phyloP scores from a whole-genome alignment of 2,113 vertebrate species.

The Percina caprodes region DNA sequence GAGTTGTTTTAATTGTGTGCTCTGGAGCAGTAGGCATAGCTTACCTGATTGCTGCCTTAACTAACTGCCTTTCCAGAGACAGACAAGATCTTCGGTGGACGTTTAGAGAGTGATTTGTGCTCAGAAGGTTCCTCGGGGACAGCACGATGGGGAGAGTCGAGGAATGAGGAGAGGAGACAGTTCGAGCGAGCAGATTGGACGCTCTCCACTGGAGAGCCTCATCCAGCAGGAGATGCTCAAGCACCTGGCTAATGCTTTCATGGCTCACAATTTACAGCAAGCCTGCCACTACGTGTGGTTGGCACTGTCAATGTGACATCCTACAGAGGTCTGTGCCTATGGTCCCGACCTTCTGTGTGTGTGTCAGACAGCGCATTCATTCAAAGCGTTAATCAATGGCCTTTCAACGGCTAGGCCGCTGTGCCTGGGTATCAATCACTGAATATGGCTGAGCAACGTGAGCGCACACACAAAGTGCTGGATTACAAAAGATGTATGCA shows the following conservation, averaged over 20 bases:
- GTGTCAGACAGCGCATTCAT: slow-evolving; percentile 60
- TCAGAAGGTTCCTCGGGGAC: slow-evolving; percentile 52
- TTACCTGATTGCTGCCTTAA: slow-evolving; percentile 74
- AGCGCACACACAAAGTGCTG: slow-evolving; percentile 40
- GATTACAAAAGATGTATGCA: slow-evolving; percentile 34
- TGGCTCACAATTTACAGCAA: slow-evolving; percentile 76
- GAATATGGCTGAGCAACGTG: slow-evolving; percentile 43
- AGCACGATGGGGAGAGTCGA: slow-evolving; percentile 24
- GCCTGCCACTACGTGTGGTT: slow-evolving; percentile 39
- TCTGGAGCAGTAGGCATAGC: slow-evolving; percentile 59
- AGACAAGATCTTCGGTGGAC: slow-evolving; percentile 62
- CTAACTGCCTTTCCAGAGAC: slow-evolving; percentile 67
- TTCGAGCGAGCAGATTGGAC: slow-evolving; percentile 63
- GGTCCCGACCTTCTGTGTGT: slow-evolving; percentile 72
- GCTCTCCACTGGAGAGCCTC: slow-evolving; percentile 57
- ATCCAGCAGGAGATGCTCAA: slow-evolving; percentile 64
- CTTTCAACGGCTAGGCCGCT: slow-evolving; percentile 41
- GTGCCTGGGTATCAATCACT: slow-evolving; percentile 49
- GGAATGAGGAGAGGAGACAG: slow-evolving; percentile 35
- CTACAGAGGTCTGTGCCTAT: slow-evolving; percentile 49
- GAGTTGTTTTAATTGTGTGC: slow-evolving; percentile 76
- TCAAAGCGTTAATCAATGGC: slow-evolving; percentile 77
- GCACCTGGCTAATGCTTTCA: slow-evolving; percentile 84
- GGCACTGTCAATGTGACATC: slow-evolving; percentile 68
- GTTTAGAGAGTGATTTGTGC: slow-evolving; percentile 74